Evolutionary conservation across 1,140 invertebrate genomes (phyloP).

Genomic region (Drosophila mayri): DNA sequence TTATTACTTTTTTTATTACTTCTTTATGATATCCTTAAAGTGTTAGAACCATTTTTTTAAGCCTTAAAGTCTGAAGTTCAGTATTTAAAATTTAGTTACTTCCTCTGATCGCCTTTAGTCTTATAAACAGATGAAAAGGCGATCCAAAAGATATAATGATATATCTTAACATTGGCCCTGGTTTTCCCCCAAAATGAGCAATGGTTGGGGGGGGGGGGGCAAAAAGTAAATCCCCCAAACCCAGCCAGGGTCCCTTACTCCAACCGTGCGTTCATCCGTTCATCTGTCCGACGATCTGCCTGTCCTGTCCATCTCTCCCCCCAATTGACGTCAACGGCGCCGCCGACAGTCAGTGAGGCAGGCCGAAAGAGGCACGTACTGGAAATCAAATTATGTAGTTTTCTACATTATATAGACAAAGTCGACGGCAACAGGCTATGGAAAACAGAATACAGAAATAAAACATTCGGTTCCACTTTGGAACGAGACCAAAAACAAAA

Average conservation of each 20-base stretch:
- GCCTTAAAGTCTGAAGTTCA: neutral
- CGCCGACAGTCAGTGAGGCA: constrained; percentile 57
- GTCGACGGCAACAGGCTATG: constrained; percentile 29
- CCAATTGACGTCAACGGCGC: constrained; percentile 75
- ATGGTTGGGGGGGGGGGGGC: neutral
- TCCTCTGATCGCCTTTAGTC: neutral
- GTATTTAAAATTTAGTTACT: constrained; percentile 25
- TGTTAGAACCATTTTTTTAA: neutral
- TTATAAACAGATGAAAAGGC: constrained; percentile 25
- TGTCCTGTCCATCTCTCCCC: constrained; percentile 7
- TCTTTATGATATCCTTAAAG: neutral
- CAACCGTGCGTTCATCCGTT: constrained; percentile 2
- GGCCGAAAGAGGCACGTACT: constrained; percentile 69
- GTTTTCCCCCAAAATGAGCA: constrained; percentile 7
- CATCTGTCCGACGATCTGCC: constrained; percentile 23
- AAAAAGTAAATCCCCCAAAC: constrained; percentile 9
- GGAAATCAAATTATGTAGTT: constrained; percentile 73
- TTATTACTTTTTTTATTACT: no score
- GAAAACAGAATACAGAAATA: constrained; percentile 44
- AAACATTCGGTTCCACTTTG: constrained; percentile 53
- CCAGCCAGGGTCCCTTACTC: constrained; percentile 8
- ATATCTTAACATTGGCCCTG: constrained; percentile 33
- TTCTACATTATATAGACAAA: constrained; percentile 45
- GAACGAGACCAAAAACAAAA: constrained; percentile 27
- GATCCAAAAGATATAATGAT: constrained; percentile 10